Evolutionary conservation across 1,140 invertebrate genomes (phyloP).

Genomic region (Choristoneura fumiferana): DNA sequence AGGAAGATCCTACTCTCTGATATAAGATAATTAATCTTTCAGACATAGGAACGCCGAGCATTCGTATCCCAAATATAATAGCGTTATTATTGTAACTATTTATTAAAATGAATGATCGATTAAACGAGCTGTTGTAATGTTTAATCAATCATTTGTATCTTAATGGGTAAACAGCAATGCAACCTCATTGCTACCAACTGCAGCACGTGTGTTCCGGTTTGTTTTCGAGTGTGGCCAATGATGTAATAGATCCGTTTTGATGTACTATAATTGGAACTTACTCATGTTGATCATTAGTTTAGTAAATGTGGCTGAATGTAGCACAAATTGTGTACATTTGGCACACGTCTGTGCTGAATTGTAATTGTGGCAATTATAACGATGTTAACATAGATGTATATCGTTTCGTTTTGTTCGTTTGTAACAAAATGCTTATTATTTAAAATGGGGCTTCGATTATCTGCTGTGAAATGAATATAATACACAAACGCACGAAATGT

Average conservation of each 20-base stretch:
- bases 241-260: slow-evolving; percentile 13
- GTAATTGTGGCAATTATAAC: slow-evolving; percentile 6
- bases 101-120: slow-evolving; percentile 18
- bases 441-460: too few relatives aligned
- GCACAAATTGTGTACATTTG: slow-evolving; percentile 7
- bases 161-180: slow-evolving; percentile 12
- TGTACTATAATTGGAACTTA: slow-evolving; percentile 14
- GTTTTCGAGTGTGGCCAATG: neutral
- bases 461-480: too few relatives aligned
- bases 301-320: neutral
- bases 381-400: neutral
- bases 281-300: slow-evolving; percentile 14
- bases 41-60: slow-evolving; percentile 14
- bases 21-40: slow-evolving; percentile 16
- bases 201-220: slow-evolving; percentile 14
- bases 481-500: too few relatives aligned
- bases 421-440: too few relatives aligned
- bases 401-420: too few relatives aligned
- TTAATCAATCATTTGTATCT: slow-evolving; percentile 15
- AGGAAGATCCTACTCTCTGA: slow-evolving; percentile 7
- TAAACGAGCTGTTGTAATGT: slow-evolving; percentile 10
- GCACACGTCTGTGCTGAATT: neutral
- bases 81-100: slow-evolving; percentile 17
- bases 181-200: slow-evolving; percentile 9
- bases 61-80: slow-evolving; percentile 9